Evolutionary conservation across 2,797 vertebrate species (phyloP), one percentile per base, ranked within the genome.

Genomic region (Acipenser transmontanus): DNA sequence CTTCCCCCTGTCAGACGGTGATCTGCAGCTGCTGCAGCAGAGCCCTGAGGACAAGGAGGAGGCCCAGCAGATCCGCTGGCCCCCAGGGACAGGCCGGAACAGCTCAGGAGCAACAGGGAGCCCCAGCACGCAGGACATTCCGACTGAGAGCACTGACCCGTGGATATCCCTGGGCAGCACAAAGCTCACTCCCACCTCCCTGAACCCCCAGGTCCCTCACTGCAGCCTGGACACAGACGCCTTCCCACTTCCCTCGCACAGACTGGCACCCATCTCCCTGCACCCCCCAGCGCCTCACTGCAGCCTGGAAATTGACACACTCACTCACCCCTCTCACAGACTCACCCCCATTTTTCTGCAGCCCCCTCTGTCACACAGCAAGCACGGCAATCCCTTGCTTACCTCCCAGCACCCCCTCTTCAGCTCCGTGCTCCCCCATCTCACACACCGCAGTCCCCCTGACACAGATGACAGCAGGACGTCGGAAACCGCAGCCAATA

Each of bases 1-100:
- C 2, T 89, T 87, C 71, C 82, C 82, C 0, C 76, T 87, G 52
- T 69, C 74, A 1, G 77, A 84, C 56, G 47, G 65, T 50, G 81
- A 81, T 5, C 69, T 69, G 50, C 68, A 8, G n/a, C 72, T 63
- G 59, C 73, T 88, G 63, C 75, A 79, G 69, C 67, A 77, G 12
- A 34, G 34, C 34, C 34, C 34, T 34, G 71, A 14, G 2, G 66
- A 6, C 69, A 70, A 63, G 63, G 10, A 69, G 20, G 71, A 72
- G 71, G 11, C n/a, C 8, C 52, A 54, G 8, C 9, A 54, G 70
- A 72, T 60, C 65, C 69, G 0, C 72, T 71, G 13, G 6, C n/a
- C 50, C 14, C 20, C 6, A 68, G 77, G 61, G 78, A 77, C 52
- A 54, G n/a, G n/a, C 52, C n/a, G 52, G 8, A n/a, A 54, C 52